These are phyloP conservation scores for Astreopora myriophthalma DNA, from an alignment of 64 coral and sea anemone species.

Conservation along the genomic window DNA sequence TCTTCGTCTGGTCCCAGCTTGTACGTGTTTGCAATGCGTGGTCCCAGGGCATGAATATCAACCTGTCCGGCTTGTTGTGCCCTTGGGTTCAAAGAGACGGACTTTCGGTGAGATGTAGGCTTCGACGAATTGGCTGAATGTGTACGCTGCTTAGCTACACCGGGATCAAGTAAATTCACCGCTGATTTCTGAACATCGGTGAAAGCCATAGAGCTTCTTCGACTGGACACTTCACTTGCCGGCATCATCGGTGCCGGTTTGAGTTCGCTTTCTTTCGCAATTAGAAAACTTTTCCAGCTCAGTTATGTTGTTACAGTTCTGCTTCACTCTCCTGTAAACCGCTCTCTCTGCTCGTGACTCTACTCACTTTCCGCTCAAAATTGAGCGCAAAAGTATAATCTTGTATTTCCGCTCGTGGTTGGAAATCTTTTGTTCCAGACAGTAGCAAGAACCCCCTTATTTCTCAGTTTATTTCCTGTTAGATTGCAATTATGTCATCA, in stretches of 20 bases:
- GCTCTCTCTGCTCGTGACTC: not conserved
- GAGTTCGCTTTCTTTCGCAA: not conserved
- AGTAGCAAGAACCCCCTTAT: not conserved
- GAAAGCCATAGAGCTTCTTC: not conserved
- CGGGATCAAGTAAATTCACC: not conserved
- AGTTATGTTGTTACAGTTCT: not conserved
- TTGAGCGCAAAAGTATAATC: not conserved
- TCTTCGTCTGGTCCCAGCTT: conserved; percentile 18
- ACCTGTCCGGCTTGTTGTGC: not conserved
- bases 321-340: no score
- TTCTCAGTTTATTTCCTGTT: not conserved
- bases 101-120: not conserved
- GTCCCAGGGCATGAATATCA: not conserved
- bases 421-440: conserved; percentile 6
- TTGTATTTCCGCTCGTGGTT: not conserved
- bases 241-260: not conserved
- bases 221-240: conserved; percentile 9
- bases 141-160: not conserved
- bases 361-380: not conserved
- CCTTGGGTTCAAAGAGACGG: not conserved
- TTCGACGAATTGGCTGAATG: not conserved
- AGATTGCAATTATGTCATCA: not conserved
- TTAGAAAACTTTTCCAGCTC: not conserved
- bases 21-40: conserved; percentile 47
- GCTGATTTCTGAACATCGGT: conserved; percentile 5